Percentiles rank a stretch among this genome's conserved stretches.
Evolutionary conservation across 1,140 invertebrate genomes (phyloP).

Genomic region (Drosophila tani): DNA sequence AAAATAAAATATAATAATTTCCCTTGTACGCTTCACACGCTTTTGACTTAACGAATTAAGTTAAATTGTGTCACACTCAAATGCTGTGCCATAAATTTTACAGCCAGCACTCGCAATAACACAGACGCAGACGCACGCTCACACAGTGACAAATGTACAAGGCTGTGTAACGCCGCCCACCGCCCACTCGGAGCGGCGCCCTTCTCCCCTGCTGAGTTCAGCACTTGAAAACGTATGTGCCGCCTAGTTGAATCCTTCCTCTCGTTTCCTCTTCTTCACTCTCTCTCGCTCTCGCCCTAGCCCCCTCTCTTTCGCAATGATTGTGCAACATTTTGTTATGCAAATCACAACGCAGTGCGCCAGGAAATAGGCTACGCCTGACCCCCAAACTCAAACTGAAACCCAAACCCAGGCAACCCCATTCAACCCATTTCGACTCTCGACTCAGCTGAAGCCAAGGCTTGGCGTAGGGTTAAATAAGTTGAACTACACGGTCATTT

Average conservation of each 20-base stretch:
- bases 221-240: conserved; percentile 65
- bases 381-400: conserved; percentile 22
- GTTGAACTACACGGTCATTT: conserved; percentile 60
- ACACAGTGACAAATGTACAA: conserved; percentile 57
- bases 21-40: conserved; percentile 44
- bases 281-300: conserved; percentile 1
- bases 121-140: conserved; percentile 31
- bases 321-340: conserved; percentile 81
- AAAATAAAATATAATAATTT: conserved; percentile 29
- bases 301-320: conserved; percentile 35
- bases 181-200: neutral
- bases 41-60: conserved; percentile 70
- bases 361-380: conserved; percentile 75
- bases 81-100: conserved; percentile 78
- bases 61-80: conserved; percentile 82
- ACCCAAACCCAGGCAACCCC: neutral
- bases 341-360: conserved; percentile 82
- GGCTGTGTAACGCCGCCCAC: conserved; percentile 32
- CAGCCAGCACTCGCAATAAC: conserved; percentile 62
- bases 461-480: conserved; percentile 60
- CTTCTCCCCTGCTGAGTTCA: conserved; percentile 3
- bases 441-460: conserved; percentile 9
- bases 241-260: conserved; percentile 58
- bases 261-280: conserved; percentile 10
- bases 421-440: conserved; percentile 12